phyloP scores from a whole-genome alignment of 1,140 invertebrate genomes.

The Macrostomum lignano region DNA sequence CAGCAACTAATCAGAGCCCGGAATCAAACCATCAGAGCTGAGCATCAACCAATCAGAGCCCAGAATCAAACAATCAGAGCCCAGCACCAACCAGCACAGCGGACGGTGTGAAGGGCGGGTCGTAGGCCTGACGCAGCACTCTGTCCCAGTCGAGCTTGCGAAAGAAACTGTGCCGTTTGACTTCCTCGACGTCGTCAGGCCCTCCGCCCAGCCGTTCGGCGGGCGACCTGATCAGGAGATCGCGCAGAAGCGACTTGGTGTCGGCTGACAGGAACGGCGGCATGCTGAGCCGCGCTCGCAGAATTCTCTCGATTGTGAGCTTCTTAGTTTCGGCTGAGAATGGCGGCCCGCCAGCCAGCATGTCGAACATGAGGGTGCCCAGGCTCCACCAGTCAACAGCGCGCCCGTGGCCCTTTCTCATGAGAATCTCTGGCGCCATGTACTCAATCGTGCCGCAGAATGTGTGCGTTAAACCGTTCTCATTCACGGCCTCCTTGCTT shows the following conservation, averaged over 20 bases:
- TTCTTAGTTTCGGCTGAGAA: not conserved
- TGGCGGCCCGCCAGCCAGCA: constrained; percentile 48
- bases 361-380: constrained; percentile 88
- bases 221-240: constrained; percentile 35
- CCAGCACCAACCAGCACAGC: too few relatives aligned
- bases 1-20: too few relatives aligned
- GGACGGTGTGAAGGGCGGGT: too few relatives aligned
- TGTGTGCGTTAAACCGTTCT: constrained; percentile 75
- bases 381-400: constrained; percentile 98
- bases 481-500: constrained; percentile 82
- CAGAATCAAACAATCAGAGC: too few relatives aligned
- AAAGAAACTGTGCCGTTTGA: constrained; percentile 43
- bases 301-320: not conserved
- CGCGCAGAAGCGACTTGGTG: not conserved
- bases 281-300: not conserved
- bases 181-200: constrained; percentile 34
- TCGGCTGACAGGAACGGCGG: not conserved
- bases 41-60: too few relatives aligned
- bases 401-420: constrained; percentile 73
- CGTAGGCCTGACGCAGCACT: too few relatives aligned
- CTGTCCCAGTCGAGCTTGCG: constrained; percentile 37
- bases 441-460: constrained; percentile 98
- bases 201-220: constrained; percentile 33
- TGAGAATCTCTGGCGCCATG: constrained; percentile 93
- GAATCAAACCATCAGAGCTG: too few relatives aligned